Evolutionary conservation across 2,888 invertebrate genomes (phyloP), one percentile per base, ranked within the genome.

Genomic region (Steromphala cineraria): DNA sequence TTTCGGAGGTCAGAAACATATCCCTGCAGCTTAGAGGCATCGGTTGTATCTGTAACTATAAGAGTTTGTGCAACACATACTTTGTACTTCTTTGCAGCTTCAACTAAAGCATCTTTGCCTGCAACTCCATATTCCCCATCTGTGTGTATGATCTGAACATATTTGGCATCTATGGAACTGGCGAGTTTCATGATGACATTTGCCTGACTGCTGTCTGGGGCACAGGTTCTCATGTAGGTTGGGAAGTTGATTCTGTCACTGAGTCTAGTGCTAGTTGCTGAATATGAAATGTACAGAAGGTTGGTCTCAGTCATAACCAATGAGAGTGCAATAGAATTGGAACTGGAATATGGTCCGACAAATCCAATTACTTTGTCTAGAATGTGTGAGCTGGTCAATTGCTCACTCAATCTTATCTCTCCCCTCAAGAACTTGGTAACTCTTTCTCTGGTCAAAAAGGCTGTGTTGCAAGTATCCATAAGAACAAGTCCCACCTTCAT

Each of bases 321-420:
- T 28, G 75, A 52, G 24, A 53, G 8, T 7, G 52, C 21, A 75
- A 75, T 21, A 75, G 52, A 52, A 10, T 52, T 19, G 0, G 75
- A 46, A 53, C 75, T 75, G 0, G 24, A 46, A 5, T 53, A n/a
- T 1, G 75, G 53, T 5, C 75, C 75, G 5, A 75, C 24, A 21
- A 52, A 75, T 52, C 75, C 75, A 19, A 75, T 75, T 17, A 75
- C 36, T 75, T 53, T 52, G 21, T 75, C 75, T 13, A 53, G 21
- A 53, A 75, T 28, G 19, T 31, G 46, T 17, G 75, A 75, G 19
- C 75, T 75, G 17, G 24, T 75, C 28, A 75, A 15, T 13, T 28
- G 10, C 0, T 24, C 28, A n/a, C 19, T 53, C 10, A 75, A 31
- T 53, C n/a, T 46, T 10, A 74, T n/a, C 46, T 19, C 10, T 19